Percentiles rank a stretch among this genome's conserved stretches.
phyloP scores from a whole-genome alignment of 2,888 invertebrate genomes.

The Pycnomerus fuliginosus region DNA sequence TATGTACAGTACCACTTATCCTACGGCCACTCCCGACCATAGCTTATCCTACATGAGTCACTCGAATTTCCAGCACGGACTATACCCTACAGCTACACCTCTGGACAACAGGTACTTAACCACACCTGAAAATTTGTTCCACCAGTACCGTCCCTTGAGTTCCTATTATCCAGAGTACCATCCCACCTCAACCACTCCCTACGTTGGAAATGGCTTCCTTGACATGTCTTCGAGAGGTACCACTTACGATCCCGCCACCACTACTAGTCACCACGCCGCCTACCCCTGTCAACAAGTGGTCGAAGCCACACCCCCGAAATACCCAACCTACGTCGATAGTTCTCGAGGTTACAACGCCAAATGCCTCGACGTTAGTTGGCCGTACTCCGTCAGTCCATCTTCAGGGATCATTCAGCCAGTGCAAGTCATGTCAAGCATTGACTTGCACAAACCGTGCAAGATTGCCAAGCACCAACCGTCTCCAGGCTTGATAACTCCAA shows the following conservation, averaged over 20 bases:
- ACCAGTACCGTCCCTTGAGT: conserved; percentile 85
- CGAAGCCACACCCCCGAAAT: conserved; percentile 60
- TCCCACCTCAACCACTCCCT: conserved; percentile 66
- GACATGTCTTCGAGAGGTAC: conserved; percentile 69
- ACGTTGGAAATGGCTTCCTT: conserved; percentile 81
- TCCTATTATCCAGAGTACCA: conserved; percentile 78
- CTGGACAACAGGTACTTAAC: conserved; percentile 66
- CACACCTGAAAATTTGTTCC: conserved; percentile 81
- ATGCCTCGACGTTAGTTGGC: conserved; percentile 55
- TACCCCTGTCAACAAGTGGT: conserved; percentile 59
- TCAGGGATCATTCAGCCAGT: conserved; percentile 54
- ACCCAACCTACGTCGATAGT: conserved; percentile 59
- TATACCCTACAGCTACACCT: conserved; percentile 58
- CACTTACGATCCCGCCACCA: conserved; percentile 58
- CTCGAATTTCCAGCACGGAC: conserved; percentile 64
- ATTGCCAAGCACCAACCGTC: conserved; percentile 54
- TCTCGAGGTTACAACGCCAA: conserved; percentile 55
- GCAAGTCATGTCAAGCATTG: conserved; percentile 48
- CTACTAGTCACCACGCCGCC: conserved; percentile 52
- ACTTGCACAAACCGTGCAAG: conserved; percentile 43
- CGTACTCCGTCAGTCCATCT: conserved; percentile 55
- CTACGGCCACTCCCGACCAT: conserved; percentile 65
- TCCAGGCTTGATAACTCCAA: conserved; percentile 61
- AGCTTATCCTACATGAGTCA: conserved; percentile 68
- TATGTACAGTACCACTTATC: conserved; percentile 79